Evolutionary conservation across 2,797 vertebrate genomes (phyloP).

Genomic region (Siniperca undulata): DNA sequence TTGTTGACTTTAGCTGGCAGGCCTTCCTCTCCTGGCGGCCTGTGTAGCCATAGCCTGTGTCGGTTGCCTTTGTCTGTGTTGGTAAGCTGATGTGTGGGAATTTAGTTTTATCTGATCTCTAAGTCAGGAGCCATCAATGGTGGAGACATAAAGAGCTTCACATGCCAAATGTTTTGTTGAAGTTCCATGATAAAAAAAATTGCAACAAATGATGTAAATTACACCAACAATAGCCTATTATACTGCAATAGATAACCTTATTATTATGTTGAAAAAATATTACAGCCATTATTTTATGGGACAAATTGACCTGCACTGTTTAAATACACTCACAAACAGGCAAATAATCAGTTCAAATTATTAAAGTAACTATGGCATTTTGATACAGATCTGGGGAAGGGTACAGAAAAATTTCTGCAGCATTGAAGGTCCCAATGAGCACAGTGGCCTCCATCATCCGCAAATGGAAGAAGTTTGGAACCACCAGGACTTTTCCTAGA

Average conservation of each 20-base stretch:
- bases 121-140: background rate
- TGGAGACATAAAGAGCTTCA: background rate
- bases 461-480: too few species aligned
- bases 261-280: background rate
- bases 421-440: too few species aligned
- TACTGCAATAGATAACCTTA: background rate
- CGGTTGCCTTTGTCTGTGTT: constrained; percentile 42
- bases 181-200: too few species aligned
- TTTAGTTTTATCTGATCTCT: constrained; percentile 12
- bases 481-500: too few species aligned
- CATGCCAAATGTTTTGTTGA: background rate
- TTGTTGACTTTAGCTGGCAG: constrained; percentile 65
- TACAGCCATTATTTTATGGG: background rate
- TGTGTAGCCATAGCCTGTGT: constrained; percentile 36
- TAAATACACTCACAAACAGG: too few species aligned
- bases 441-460: too few species aligned
- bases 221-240: background rate
- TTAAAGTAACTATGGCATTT: too few species aligned
- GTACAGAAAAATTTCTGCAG: too few species aligned
- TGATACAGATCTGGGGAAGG: too few species aligned
- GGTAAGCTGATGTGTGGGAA: constrained; percentile 12
- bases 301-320: too few species aligned
- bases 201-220: background rate
- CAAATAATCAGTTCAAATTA: too few species aligned
- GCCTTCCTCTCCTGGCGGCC: constrained; percentile 60